phyloP scores from a whole-genome alignment of 2,113 vertebrate genomes.

The Garra rufa region DNA sequence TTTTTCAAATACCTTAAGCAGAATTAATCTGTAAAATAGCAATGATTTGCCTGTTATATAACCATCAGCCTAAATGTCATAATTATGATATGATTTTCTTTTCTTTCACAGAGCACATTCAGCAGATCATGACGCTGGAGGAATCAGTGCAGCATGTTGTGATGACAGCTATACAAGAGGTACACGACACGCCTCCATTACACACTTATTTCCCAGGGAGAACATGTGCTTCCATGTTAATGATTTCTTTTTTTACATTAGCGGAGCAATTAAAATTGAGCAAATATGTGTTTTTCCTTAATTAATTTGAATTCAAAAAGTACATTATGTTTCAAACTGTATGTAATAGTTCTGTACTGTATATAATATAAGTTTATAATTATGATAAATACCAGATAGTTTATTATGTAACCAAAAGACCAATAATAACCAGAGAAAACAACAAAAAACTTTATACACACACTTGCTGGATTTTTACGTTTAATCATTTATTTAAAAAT shows the following conservation, averaged over 20 bases:
- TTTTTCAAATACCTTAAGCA: not conserved
- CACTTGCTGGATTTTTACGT: no score
- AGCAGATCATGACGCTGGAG: slow-evolving; percentile 91
- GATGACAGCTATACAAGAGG: slow-evolving; percentile 94
- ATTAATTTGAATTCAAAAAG: no score
- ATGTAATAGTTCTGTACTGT: no score
- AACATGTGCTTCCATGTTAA: not conserved
- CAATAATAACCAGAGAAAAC: not conserved
- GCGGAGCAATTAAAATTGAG: no score
- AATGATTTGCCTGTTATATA: not conserved
- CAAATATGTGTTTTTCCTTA: no score
- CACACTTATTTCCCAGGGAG: not conserved
- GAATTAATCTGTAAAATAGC: not conserved
- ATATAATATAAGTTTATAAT: no score
- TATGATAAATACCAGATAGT: no score
- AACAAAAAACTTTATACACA: no score
- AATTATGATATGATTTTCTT: not conserved
- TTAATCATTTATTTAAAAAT: no score
- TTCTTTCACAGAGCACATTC: slow-evolving; percentile 85
- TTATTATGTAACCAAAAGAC: not conserved
- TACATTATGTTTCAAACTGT: no score
- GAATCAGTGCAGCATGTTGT: slow-evolving; percentile 92
- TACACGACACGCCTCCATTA: slow-evolving; percentile 62
- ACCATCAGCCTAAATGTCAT: not conserved
- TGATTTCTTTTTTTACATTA: slow-evolving; percentile 36